phyloP scores from a whole-genome alignment of 2,797 vertebrate species.

The Trachurus trachurus region DNA sequence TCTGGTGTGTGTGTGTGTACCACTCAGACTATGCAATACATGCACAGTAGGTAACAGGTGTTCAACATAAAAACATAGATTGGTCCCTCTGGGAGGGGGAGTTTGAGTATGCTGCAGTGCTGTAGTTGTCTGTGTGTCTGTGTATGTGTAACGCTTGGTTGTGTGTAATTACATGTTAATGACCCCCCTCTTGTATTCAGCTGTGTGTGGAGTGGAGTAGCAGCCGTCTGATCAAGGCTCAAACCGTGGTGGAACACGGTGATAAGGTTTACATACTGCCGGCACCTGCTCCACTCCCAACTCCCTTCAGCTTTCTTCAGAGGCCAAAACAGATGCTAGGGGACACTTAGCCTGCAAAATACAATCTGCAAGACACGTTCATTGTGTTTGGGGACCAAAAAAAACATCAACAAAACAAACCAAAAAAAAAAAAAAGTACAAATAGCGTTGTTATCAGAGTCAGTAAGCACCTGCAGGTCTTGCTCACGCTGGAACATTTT shows the following conservation, averaged over 20 bases:
- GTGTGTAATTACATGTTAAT: constrained; percentile 78
- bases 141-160: constrained; percentile 33
- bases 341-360: constrained; percentile 74
- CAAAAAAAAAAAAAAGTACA: constrained; percentile 29
- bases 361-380: constrained; percentile 61
- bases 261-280: constrained; percentile 57
- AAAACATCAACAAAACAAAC: constrained; percentile 36
- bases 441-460: constrained; percentile 55
- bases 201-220: constrained; percentile 54
- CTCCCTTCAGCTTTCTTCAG: constrained; percentile 59
- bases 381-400: constrained; percentile 53
- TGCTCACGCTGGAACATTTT: constrained; percentile 76
- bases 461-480: constrained; percentile 75
- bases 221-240: constrained; percentile 57
- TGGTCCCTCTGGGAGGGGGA: constrained; percentile 73
- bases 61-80: constrained; percentile 76
- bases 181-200: constrained; percentile 67
- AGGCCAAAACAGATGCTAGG: constrained; percentile 70
- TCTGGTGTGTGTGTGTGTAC: constrained; percentile 33
- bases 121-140: constrained; percentile 16
- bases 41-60: constrained; percentile 73
- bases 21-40: constrained; percentile 32
- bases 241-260: constrained; percentile 37
- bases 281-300: constrained; percentile 64
- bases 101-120: constrained; percentile 56